These are phyloP conservation scores for Mimas tiliae DNA, from an alignment of 2,888 invertebrate species.

Conservation along the genomic window DNA sequence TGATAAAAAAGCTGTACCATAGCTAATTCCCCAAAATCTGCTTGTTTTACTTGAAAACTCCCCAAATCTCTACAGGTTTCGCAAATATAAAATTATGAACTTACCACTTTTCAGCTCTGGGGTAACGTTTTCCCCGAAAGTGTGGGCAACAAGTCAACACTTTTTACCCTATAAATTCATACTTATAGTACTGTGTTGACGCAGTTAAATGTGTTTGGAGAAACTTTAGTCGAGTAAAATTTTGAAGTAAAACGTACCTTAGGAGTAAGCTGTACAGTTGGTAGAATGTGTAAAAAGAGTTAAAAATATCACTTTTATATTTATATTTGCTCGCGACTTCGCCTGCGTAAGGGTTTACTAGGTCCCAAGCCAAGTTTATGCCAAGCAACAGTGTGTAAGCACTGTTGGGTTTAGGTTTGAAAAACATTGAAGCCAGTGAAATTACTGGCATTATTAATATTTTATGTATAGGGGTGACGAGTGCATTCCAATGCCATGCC, in stretches of 20 bases:
- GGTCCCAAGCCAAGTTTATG: too few species aligned
- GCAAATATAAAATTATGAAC: slow-evolving; percentile 26
- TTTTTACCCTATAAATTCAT: slow-evolving; percentile 22
- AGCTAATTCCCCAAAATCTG: slow-evolving; percentile 10
- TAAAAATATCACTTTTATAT: too few species aligned
- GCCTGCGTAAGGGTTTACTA: too few species aligned
- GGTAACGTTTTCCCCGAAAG: slow-evolving; percentile 21
- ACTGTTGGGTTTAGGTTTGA: too few species aligned
- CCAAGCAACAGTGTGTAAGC: too few species aligned
- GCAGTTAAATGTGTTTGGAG: slow-evolving; percentile 25
- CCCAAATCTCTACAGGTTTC: slow-evolving; percentile 15
- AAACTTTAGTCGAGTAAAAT: not conserved
- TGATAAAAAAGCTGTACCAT: slow-evolving; percentile 11
- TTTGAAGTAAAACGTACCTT: not conserved
- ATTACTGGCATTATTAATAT: too few species aligned
- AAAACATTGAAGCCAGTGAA: too few species aligned
- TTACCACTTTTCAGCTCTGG: slow-evolving; percentile 23
- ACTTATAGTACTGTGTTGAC: slow-evolving; percentile 27
- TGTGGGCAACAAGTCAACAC: slow-evolving; percentile 20
- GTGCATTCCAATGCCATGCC: too few species aligned
- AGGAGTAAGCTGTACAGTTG: not conserved
- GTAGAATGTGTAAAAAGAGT: not conserved
- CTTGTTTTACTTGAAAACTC: slow-evolving; percentile 14
- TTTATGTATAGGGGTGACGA: too few species aligned
- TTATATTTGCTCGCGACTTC: not conserved